Evolutionary conservation across 2,888 invertebrate genomes (phyloP).

Genomic region (Nemapogon koenigi): DNA sequence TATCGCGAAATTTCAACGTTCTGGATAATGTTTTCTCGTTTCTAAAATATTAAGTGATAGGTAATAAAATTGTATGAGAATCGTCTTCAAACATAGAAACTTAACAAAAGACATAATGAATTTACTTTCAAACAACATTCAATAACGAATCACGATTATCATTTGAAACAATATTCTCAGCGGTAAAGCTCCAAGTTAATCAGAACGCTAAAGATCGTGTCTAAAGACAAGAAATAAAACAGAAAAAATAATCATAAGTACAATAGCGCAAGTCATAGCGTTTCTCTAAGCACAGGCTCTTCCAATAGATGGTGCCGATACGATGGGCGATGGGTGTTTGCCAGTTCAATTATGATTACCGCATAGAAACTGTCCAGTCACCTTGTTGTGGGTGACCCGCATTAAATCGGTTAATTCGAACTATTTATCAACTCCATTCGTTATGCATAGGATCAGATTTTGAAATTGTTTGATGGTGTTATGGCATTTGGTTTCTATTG

Average conservation of each 20-base stretch:
- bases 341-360: conserved; percentile 65
- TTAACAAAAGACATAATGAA: conserved; percentile 6
- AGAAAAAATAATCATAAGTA: conserved; percentile 50
- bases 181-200: conserved; percentile 57
- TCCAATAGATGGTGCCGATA: conserved; percentile 52
- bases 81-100: background rate
- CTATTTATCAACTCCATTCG: conserved; percentile 62
- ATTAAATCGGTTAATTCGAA: conserved; percentile 66
- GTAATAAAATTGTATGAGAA: background rate
- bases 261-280: conserved; percentile 61
- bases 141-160: conserved; percentile 28
- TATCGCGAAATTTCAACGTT: too few species aligned
- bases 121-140: conserved; percentile 26
- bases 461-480: conserved; percentile 62
- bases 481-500: conserved; percentile 45
- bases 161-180: conserved; percentile 54
- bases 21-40: too few species aligned
- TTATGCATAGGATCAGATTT: conserved; percentile 63
- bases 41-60: too few species aligned
- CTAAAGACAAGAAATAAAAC: conserved; percentile 50
- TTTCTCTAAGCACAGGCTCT: conserved; percentile 37
- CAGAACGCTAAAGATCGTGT: conserved; percentile 64
- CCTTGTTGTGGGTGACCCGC: conserved; percentile 61
- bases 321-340: conserved; percentile 56
- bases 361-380: conserved; percentile 48